phyloP scores from a whole-genome alignment of 92 coral and sea anemone genomes.

The Nematostella vectensis region DNA sequence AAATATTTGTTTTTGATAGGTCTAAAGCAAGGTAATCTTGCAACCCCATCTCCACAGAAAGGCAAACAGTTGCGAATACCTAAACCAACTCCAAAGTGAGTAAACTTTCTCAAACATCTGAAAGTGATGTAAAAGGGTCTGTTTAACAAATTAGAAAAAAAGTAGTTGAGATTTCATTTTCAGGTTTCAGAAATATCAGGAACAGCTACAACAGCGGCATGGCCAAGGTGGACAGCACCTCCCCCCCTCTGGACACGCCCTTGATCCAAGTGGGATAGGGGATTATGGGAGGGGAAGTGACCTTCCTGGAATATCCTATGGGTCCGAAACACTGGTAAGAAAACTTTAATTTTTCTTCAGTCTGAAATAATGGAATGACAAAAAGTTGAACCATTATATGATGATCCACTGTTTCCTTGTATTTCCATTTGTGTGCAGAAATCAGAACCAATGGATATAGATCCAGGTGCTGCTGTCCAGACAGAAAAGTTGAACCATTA shows the following conservation, averaged over 20 bases:
- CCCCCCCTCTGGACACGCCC: slow-evolving; percentile 28
- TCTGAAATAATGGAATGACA: too few species aligned
- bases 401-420: too few species aligned
- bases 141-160: background rate
- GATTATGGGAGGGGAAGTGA: slow-evolving; percentile 21
- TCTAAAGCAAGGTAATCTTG: slow-evolving; percentile 42
- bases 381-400: too few species aligned
- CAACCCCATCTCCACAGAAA: slow-evolving; percentile 80
- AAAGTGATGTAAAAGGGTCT: background rate
- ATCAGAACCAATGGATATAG: slow-evolving; percentile 63
- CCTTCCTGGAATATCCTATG: slow-evolving; percentile 18
- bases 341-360: background rate
- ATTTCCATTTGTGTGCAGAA: too few species aligned
- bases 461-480: slow-evolving; percentile 41
- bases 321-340: slow-evolving; percentile 13
- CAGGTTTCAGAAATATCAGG: slow-evolving; percentile 92
- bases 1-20: slow-evolving; percentile 6
- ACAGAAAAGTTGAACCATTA: too few species aligned
- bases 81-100: slow-evolving; percentile 93
- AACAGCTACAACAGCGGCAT: slow-evolving; percentile 87
- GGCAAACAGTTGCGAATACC: slow-evolving; percentile 91
- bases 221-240: slow-evolving; percentile 79
- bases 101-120: too few species aligned
- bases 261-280: slow-evolving; percentile 27
- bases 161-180: background rate